These are phyloP conservation scores for Etheostoma spectabile DNA, from an alignment of 2,113 vertebrate genomes.

Conservation along the genomic window DNA sequence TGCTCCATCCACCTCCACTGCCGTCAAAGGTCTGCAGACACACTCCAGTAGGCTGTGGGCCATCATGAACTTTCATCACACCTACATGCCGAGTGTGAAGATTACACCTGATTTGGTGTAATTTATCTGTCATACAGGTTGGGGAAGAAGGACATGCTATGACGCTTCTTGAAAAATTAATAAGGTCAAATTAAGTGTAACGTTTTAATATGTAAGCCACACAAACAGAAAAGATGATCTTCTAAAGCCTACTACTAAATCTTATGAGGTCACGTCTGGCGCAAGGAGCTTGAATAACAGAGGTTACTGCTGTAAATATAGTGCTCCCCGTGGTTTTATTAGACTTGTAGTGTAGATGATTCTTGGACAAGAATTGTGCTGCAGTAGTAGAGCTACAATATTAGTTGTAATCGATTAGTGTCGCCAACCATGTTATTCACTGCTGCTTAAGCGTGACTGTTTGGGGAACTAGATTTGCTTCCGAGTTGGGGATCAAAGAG, in stretches of 20 bases:
- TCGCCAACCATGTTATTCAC: not conserved
- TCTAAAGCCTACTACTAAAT: not conserved
- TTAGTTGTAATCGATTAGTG: not conserved
- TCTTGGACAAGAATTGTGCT: not conserved
- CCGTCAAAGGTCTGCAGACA: conserved; percentile 57
- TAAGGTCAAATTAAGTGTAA: not conserved
- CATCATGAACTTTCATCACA: conserved; percentile 37
- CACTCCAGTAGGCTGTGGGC: conserved; percentile 40
- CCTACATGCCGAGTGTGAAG: conserved; percentile 19
- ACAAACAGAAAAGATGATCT: not conserved
- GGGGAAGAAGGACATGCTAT: not conserved
- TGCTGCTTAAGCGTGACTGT: not conserved
- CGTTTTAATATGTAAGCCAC: not conserved
- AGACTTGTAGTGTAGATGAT: not conserved
- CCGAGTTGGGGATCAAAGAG: not conserved
- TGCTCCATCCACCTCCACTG: conserved; percentile 40
- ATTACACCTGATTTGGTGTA: not conserved
- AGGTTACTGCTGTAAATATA: not conserved
- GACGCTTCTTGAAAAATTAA: not conserved
- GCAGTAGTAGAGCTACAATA: not conserved
- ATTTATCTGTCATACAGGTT: not conserved
- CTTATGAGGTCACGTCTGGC: not conserved
- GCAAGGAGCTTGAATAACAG: not conserved
- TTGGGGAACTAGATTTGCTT: not conserved
- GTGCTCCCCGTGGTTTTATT: not conserved